Evolutionary conservation across 2,888 invertebrate species (phyloP).

Genomic region (Dichetophora obliterata): DNA sequence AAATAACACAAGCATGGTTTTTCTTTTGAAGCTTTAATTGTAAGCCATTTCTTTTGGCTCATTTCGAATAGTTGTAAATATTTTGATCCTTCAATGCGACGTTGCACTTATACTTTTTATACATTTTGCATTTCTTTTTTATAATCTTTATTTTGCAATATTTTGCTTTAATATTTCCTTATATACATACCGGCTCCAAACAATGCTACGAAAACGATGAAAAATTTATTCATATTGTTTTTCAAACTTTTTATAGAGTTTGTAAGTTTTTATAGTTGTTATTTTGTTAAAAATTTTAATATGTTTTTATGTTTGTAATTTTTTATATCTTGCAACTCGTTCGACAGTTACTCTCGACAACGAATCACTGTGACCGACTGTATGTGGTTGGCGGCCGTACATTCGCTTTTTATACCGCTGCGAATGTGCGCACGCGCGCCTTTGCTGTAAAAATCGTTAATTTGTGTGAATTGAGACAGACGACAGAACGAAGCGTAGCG

Average conservation of each 20-base stretch:
- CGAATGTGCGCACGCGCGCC: conserved; percentile 64
- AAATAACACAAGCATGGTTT: too few species aligned
- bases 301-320: conserved; percentile 22
- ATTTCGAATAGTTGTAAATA: background rate
- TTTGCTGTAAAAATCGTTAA: conserved; percentile 51
- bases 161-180: conserved; percentile 44
- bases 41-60: too few species aligned
- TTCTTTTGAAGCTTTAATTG: too few species aligned
- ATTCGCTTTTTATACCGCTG: conserved; percentile 71
- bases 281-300: conserved; percentile 39
- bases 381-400: conserved; percentile 69
- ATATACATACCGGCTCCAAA: conserved; percentile 77
- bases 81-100: conserved; percentile 7
- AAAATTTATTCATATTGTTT: conserved; percentile 69
- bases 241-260: conserved; percentile 41
- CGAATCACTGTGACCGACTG: conserved; percentile 70
- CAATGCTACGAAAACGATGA: conserved; percentile 75
- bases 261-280: conserved; percentile 44
- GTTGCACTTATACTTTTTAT: conserved; percentile 37
- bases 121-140: conserved; percentile 27
- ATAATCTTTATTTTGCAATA: too few species aligned
- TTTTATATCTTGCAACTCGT: background rate
- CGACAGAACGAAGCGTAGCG: background rate
- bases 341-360: conserved; percentile 52
- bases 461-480: conserved; percentile 35